Conservation (phyloP, 2,797 vertebrate species). For the Acestrorhynchus altus region DNA sequence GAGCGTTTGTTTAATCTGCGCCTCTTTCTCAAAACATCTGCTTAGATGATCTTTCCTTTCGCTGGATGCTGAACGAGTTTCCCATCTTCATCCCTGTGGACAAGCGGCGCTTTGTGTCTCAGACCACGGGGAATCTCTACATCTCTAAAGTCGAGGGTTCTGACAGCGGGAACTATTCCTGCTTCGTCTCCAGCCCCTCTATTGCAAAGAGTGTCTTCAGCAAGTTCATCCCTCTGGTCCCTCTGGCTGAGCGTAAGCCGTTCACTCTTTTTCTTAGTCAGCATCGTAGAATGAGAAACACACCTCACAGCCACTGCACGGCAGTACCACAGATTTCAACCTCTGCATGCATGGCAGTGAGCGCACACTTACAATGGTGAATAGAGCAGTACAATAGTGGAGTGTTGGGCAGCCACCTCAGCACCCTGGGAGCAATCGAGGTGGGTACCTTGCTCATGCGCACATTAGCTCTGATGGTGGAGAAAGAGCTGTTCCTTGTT, state of each 20-base stretch:
- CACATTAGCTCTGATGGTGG: no score
- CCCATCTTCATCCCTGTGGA: slow-evolving; percentile 92
- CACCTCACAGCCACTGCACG: no score
- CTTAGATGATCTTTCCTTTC: slow-evolving; percentile 91
- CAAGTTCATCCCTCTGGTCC: slow-evolving; percentile 95
- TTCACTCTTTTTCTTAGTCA: neutral
- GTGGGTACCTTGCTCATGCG: no score
- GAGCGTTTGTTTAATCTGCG: slow-evolving; percentile 32
- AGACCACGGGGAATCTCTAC: slow-evolving; percentile 94
- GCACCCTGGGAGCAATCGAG: no score
- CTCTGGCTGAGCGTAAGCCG: slow-evolving; percentile 87
- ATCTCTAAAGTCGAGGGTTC: slow-evolving; percentile 92
- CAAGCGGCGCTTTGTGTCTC: slow-evolving; percentile 92
- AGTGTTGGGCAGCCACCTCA: no score
- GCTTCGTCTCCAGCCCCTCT: slow-evolving; percentile 92
- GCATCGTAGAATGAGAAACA: neutral
- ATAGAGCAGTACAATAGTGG: no score
- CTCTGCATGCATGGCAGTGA: no score
- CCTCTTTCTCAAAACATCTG: slow-evolving; percentile 45
- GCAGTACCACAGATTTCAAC: no score
- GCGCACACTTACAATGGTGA: no score
- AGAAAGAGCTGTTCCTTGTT: no score
- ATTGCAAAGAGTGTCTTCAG: slow-evolving; percentile 99
- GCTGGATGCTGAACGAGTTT: slow-evolving; percentile 98
- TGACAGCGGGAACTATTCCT: slow-evolving; percentile 96